Base-by-base conservation (phyloP, 2,113 vertebrate species). In the Catagonus wagneri region DNA sequence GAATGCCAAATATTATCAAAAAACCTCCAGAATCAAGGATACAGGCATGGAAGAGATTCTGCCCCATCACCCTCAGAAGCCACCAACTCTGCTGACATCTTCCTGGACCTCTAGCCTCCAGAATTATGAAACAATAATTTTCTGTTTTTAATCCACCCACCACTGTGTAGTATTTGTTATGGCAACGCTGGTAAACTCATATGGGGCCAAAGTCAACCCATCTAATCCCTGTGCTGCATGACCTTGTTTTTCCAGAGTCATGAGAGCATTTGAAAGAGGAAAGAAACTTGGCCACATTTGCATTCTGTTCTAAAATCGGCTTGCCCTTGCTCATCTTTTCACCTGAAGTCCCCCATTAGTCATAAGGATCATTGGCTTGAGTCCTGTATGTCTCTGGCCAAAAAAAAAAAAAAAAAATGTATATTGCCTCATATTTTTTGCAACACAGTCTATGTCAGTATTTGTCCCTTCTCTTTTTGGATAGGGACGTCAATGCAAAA, bases 401-500 rank as follows among this genome's bases (percentile, higher is more conserved):
- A 68, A 29, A 66, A 39, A 79, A 14, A 63, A 63, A 65, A 29
- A 14, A 19, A 60, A 22, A n/a, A 75, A 52, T 29, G 9, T 44
- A 4, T 44, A 88, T 52, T 58, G 36, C 8, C 25, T 66, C 32
- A 6, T 56, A 52, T 71, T 95, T n/a, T 96, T 65, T 34, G 14
- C 14, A 90, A 17, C 76, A 72, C 20, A 39, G 2, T 32, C 90
- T 94, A 72, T 23, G 27, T 75, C 36, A 72, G n/a, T 83, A 66
- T 85, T 83, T 25, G 8, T 69, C 32, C 83, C n/a, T 65, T 89
- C 80, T 93, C 66, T 94, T 68, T 86, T 89, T n/a, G 11, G 54
- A 88, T 25, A 91, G 23, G 7, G 23, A 85, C 44, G 94, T 95
- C 16, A 34, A 79, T 56, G 54, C 9, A 97, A 93, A 95, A 91